Percentiles rank a stretch among this genome's conserved stretches.
These are phyloP conservation scores for Pollenia amentaria DNA, from an alignment of 2,888 invertebrate genomes.

Conservation along the genomic window DNA sequence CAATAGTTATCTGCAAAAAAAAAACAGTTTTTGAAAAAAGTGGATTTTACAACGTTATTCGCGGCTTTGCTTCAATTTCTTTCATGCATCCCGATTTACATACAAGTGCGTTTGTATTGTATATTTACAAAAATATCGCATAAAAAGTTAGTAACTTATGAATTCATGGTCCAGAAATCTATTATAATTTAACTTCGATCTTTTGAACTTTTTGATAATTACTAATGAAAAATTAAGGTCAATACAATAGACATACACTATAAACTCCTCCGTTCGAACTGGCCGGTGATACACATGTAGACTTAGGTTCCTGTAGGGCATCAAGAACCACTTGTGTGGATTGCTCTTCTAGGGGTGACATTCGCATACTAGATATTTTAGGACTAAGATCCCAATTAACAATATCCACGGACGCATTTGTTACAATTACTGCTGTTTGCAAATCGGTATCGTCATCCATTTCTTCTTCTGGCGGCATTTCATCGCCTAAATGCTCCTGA, in stretches of 20 bases:
- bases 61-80: too few species aligned
- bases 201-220: too few species aligned
- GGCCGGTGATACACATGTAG: slow-evolving; percentile 92
- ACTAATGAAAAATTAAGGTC: not conserved
- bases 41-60: too few species aligned
- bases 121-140: too few species aligned
- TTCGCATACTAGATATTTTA: slow-evolving; percentile 85
- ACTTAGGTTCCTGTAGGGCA: slow-evolving; percentile 85
- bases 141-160: too few species aligned
- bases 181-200: too few species aligned
- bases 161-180: too few species aligned
- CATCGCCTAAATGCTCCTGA: slow-evolving; percentile 81
- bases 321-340: slow-evolving; percentile 73
- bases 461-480: slow-evolving; percentile 18
- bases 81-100: too few species aligned
- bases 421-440: slow-evolving; percentile 88
- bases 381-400: slow-evolving; percentile 83
- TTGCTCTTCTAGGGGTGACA: slow-evolving; percentile 87
- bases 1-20: too few species aligned
- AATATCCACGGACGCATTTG: slow-evolving; percentile 89
- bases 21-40: too few species aligned
- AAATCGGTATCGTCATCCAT: not conserved
- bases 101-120: too few species aligned
- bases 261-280: slow-evolving; percentile 96
- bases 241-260: slow-evolving; percentile 87